Base-by-base conservation (phyloP, 2,888 invertebrate species). In the Drosophila trichaetosa region DNA sequence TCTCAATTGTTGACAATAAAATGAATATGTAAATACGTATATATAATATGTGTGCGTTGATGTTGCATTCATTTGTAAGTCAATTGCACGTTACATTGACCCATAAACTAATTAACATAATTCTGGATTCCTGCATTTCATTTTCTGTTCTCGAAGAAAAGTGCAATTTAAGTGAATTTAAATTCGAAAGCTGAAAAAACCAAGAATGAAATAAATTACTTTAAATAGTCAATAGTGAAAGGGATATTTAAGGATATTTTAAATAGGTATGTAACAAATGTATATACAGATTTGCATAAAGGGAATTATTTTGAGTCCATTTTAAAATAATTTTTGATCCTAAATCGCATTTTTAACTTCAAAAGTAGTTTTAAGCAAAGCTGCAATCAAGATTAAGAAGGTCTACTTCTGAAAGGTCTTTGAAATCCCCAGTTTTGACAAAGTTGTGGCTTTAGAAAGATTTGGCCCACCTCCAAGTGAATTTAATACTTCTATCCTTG, bases 61-160 rank as follows among this genome's bases (percentile, higher is more conserved):
- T 13, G 4, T 29, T 51, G 38, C 46, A 66, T 56, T 60, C 56
- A 33, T 60, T 68, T 57, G 5, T n/a, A 48, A 61, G 67, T 29
- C 51, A 21, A 38, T 38, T 58, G 65, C 38, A 49, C 54, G 56
- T 82, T 80, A 78, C 87, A 83, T 80, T 83, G 83, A 83, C 82
- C 83, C 68, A 86, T 75, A 75, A 83, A 81, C 53, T 80, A 83
- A 80, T 85, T 86, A 86, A 87, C 86, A 88, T 85, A 88, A 86
- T 86, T 85, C 76, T 86, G 73, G 80, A 75, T 69, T 69, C 69
- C 85, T 67, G 75, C 83, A 64, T 58, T 82, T 84, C 76, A 82
- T 82, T 79, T 67, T 75, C 58, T 40, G 52, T 66, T 52, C 51
- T 34, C 51, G 36, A 16, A 13, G 21, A 60, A 73, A 57, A 66